phyloP scores from a whole-genome alignment of 2,888 invertebrate species.

The Morpho deidamia region DNA sequence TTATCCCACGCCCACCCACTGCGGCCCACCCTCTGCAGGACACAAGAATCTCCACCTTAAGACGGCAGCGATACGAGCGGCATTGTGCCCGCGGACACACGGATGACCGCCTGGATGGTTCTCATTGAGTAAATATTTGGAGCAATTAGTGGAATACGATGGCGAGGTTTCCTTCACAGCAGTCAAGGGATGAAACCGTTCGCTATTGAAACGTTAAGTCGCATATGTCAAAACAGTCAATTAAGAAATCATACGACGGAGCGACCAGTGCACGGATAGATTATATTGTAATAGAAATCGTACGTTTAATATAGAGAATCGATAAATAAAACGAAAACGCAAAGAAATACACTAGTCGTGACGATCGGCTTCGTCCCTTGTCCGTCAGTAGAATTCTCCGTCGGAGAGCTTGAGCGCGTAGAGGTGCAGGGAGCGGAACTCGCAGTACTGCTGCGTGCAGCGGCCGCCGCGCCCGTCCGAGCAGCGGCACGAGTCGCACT shows the following conservation, averaged over 20 bases:
- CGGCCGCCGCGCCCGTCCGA: conserved; percentile 64
- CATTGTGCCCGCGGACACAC: conserved; percentile 17
- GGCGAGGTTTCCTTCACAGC: background rate
- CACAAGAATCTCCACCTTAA: background rate
- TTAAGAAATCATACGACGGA: background rate
- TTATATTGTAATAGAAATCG: too few relatives aligned
- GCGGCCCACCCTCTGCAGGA: background rate
- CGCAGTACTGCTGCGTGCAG: conserved; percentile 71
- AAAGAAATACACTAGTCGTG: too few relatives aligned
- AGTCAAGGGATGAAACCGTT: too few relatives aligned
- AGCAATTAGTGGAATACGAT: conserved; percentile 33
- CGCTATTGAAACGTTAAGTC: too few relatives aligned
- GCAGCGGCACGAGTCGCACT: conserved; percentile 71
- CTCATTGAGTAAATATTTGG: conserved; percentile 42
- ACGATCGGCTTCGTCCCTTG: too few relatives aligned
- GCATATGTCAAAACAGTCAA: too few relatives aligned
- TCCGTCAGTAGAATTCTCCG: conserved; percentile 51
- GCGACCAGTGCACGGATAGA: too few relatives aligned
- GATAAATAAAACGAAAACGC: too few relatives aligned
- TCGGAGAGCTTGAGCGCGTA: conserved; percentile 67
- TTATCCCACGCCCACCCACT: conserved; percentile 18
- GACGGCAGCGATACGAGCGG: background rate
- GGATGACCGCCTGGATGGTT: conserved; percentile 26
- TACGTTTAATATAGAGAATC: too few relatives aligned
- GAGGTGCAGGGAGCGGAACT: conserved; percentile 59